Conservation (phyloP, 2,113 vertebrate species). For the Colaptes auratus region DNA sequence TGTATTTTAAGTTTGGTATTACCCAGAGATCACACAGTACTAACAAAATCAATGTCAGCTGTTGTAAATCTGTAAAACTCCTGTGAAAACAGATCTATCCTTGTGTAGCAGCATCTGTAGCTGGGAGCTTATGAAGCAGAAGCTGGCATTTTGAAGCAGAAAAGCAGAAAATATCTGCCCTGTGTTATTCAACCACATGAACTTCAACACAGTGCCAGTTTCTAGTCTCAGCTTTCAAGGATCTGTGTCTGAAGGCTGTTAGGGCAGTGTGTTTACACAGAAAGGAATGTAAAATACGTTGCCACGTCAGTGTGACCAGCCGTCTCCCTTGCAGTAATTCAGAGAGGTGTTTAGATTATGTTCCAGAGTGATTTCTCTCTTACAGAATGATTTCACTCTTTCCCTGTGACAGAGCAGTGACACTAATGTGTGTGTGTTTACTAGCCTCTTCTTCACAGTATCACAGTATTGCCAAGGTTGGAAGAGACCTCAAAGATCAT, state of each 20-base stretch:
- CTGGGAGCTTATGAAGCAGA: not conserved
- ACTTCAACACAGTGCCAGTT: not conserved
- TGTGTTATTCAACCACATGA: not conserved
- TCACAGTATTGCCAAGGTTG: too few species aligned
- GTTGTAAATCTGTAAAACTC: not conserved
- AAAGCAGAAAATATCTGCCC: not conserved
- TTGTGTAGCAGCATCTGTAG: not conserved
- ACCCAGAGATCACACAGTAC: not conserved
- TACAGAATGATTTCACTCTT: not conserved
- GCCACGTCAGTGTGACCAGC: not conserved
- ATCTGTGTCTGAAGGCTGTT: not conserved
- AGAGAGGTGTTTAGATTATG: not conserved
- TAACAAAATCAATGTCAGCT: not conserved
- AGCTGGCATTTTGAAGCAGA: not conserved
- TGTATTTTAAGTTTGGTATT: not conserved
- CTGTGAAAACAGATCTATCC: not conserved
- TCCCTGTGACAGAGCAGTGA: not conserved
- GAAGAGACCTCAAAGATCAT: too few species aligned
- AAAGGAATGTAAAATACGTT: not conserved
- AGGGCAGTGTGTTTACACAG: not conserved
- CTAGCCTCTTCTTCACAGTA: not conserved
- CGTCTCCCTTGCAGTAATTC: not conserved
- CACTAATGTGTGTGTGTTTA: not conserved
- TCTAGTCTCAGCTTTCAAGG: not conserved
- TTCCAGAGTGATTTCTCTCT: not conserved